Percentiles rank a stretch among this genome's conserved stretches.
phyloP scores from a whole-genome alignment of 2,113 vertebrate species.

The Callipepla californica region DNA sequence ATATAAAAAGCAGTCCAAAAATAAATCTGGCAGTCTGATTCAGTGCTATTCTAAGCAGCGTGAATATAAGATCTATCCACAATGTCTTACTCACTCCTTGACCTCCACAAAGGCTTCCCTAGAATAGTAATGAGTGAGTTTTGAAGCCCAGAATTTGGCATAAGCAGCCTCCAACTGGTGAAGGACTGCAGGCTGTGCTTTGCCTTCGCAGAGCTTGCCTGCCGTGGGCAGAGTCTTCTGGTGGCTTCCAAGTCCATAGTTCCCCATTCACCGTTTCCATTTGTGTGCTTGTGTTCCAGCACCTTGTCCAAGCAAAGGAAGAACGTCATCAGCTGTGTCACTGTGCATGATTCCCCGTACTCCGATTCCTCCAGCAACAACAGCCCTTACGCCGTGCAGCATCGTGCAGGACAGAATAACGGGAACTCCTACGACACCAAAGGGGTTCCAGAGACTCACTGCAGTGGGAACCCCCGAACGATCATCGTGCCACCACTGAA shows the following conservation, averaged over 20 bases:
- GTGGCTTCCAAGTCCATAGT: accelerated
- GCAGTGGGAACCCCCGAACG: constrained; percentile 89
- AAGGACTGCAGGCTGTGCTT: background rate
- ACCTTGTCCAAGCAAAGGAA: constrained; percentile 95
- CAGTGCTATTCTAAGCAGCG: constrained; percentile 55
- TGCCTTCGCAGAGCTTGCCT: accelerated
- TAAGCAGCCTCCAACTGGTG: background rate
- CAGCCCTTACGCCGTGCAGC: constrained; percentile 90
- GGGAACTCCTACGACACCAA: constrained; percentile 87
- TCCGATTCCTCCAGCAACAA: constrained; percentile 94
- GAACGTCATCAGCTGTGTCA: constrained; percentile 99
- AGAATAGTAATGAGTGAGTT: constrained; percentile 51
- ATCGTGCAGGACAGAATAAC: constrained; percentile 78
- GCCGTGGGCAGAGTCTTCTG: accelerated
- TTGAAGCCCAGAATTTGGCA: constrained; percentile 9
- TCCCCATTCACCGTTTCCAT: constrained; percentile 16
- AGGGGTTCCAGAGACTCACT: constrained; percentile 88
- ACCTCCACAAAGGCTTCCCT: constrained; percentile 58
- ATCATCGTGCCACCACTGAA: constrained; percentile 98
- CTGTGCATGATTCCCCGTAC: constrained; percentile 96
- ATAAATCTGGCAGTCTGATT: constrained; percentile 64
- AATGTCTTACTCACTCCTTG: constrained; percentile 55
- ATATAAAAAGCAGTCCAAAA: constrained; percentile 64
- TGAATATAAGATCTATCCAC: constrained; percentile 39
- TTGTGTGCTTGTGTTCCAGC: constrained; percentile 74